Percentiles rank a stretch among this genome's conserved stretches.
These are phyloP conservation scores for Orchestia grillus DNA, from an alignment of 1,140 invertebrate genomes.

Conservation along the genomic window DNA sequence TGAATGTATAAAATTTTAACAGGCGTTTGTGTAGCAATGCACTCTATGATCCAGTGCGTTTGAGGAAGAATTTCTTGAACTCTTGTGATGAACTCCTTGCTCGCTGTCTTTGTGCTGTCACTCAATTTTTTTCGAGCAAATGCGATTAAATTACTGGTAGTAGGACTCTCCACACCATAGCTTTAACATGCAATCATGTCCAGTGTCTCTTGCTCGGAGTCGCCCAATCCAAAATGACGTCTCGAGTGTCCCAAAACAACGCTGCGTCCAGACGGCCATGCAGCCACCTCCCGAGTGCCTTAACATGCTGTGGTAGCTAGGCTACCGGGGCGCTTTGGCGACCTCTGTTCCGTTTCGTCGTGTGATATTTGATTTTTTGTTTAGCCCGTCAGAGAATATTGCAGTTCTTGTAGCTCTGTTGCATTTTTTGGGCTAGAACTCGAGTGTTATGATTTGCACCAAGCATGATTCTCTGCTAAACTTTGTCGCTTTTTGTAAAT, in stretches of 20 bases:
- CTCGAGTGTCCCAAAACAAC: background rate
- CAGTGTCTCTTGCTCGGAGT: background rate
- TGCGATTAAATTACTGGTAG: background rate
- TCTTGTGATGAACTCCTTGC: background rate
- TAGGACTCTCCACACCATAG: background rate
- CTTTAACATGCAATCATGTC: background rate
- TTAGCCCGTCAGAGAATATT: background rate
- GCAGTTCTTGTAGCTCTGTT: background rate
- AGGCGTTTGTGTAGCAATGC: background rate
- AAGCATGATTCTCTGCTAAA: background rate
- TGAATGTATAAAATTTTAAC: background rate
- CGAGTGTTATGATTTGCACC: background rate
- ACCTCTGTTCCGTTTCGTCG: background rate
- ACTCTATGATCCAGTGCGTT: background rate
- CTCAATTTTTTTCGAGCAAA: background rate
- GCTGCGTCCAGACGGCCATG: background rate
- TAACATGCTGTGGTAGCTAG: background rate
- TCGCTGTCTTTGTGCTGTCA: background rate
- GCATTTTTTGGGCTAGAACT: background rate
- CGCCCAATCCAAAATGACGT: background rate
- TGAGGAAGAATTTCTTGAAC: no score
- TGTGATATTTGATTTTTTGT: background rate
- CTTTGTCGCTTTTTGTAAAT: background rate
- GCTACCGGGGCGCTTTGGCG: background rate
- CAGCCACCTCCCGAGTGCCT: background rate